These are phyloP conservation scores for Premnoplex brunnescens DNA, from an alignment of 2,797 vertebrate species.

Conservation along the genomic window DNA sequence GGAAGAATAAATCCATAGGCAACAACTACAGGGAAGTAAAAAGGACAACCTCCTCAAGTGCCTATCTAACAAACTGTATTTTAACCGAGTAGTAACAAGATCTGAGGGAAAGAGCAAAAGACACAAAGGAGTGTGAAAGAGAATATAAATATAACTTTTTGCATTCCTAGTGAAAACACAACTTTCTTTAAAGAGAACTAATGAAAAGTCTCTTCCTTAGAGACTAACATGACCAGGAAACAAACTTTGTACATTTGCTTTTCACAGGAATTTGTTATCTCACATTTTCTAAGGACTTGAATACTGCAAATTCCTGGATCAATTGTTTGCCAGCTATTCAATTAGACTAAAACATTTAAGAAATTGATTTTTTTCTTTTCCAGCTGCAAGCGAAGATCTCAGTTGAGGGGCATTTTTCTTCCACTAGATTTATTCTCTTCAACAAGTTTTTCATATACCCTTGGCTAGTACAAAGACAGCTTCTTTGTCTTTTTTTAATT, in stretches of 20 bases:
- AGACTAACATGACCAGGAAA: background rate
- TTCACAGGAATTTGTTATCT: background rate
- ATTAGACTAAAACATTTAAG: background rate
- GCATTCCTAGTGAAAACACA: background rate
- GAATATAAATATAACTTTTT: background rate
- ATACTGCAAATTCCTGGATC: background rate
- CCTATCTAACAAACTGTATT: background rate
- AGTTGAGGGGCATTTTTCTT: background rate
- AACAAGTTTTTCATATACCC: background rate
- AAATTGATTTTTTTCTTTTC: slow-evolving; percentile 13
- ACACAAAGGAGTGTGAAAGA: accelerated
- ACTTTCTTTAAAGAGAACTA: background rate
- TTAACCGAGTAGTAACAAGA: background rate
- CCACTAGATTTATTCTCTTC: background rate
- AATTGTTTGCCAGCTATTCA: slow-evolving; percentile 31
- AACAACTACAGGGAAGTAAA: background rate
- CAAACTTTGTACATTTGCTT: background rate
- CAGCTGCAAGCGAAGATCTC: background rate
- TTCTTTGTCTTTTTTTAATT: background rate
- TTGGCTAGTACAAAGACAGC: background rate
- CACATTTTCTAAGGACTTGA: background rate
- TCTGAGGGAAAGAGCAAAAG: background rate
- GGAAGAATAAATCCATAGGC: background rate
- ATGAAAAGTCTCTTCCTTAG: background rate
- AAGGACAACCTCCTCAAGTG: background rate